phyloP scores from a whole-genome alignment of 2,797 vertebrate genomes.

The Coluber constrictor region DNA sequence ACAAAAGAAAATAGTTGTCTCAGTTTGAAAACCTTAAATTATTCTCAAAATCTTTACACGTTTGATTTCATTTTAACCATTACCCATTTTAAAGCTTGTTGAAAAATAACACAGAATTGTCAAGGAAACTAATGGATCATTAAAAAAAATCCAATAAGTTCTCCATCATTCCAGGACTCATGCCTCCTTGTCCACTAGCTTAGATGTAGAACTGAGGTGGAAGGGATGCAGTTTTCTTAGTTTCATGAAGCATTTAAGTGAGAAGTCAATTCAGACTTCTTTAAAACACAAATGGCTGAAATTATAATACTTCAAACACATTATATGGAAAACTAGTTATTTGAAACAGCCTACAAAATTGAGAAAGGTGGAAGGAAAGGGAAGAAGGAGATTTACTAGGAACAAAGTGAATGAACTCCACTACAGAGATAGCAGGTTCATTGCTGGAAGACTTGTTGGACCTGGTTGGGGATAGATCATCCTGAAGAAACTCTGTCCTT shows the following conservation, averaged over 20 bases:
- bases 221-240: neutral
- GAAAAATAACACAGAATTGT: neutral
- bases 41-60: neutral
- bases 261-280: neutral
- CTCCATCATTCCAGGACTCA: neutral
- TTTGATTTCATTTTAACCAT: neutral
- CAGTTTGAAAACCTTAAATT: neutral
- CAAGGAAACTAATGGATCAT: neutral
- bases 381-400: neutral
- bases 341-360: neutral
- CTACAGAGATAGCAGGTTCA: neutral
- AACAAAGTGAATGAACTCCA: neutral
- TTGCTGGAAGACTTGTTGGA: neutral
- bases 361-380: neutral
- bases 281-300: no score
- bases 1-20: neutral
- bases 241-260: neutral
- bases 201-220: neutral
- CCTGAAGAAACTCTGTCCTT: neutral
- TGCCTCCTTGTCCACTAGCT: neutral
- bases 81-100: neutral
- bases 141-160: neutral
- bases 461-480: neutral
- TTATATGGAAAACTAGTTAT: no score
- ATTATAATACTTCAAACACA: no score